A percentile compares a stretch with the other conserved stretches of the same genome.
phyloP scores from a whole-genome alignment of 2,113 vertebrate genomes.

The Macaca mulatta region DNA sequence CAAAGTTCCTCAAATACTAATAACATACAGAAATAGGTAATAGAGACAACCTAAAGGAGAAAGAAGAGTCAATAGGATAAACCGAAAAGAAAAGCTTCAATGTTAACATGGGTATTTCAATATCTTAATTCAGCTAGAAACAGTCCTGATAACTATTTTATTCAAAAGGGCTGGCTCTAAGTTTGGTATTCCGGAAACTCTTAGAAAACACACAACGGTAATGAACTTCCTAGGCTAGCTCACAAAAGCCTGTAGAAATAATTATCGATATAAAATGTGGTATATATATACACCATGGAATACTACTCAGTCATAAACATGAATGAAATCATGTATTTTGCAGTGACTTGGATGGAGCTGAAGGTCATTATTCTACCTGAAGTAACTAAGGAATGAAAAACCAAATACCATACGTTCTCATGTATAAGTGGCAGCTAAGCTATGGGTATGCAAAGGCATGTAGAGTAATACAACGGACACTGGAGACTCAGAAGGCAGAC shows the following conservation, averaged over 20 bases:
- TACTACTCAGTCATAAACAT: too few relatives aligned
- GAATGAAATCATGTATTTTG: too few relatives aligned
- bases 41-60: not conserved
- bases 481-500: too few relatives aligned
- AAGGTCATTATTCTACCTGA: too few relatives aligned
- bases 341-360: too few relatives aligned
- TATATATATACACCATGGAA: too few relatives aligned
- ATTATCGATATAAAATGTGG: not conserved
- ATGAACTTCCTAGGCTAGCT: not conserved
- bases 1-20: not conserved
- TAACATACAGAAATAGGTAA: slow-evolving; percentile 7
- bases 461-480: too few relatives aligned
- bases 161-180: not conserved
- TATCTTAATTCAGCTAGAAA: not conserved
- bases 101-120: not conserved
- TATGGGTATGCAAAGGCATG: too few relatives aligned
- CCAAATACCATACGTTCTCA: too few relatives aligned
- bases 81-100: not conserved
- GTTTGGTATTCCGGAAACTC: not conserved
- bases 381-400: too few relatives aligned
- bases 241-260: not conserved
- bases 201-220: not conserved
- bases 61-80: not conserved
- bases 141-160: not conserved
- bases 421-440: too few relatives aligned